phyloP scores from a whole-genome alignment of 2,888 invertebrate genomes.

The Abrostola tripartita region DNA sequence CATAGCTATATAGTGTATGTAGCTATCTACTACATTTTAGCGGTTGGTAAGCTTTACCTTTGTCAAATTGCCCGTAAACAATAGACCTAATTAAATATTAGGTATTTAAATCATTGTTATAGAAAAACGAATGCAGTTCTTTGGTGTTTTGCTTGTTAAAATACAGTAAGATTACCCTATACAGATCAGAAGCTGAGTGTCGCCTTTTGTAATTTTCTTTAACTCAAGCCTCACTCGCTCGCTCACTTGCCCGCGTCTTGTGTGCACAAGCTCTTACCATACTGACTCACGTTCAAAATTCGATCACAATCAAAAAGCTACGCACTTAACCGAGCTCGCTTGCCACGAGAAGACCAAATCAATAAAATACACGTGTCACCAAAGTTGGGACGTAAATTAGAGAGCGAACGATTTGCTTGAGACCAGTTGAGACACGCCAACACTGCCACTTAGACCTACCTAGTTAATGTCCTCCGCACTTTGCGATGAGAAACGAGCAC shows the following conservation, averaged over 20 bases:
- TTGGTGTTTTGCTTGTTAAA: too few relatives aligned
- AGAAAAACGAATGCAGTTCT: too few relatives aligned
- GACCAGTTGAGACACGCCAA: conserved; percentile 60
- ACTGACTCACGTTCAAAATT: conserved; percentile 32
- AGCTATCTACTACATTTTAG: too few relatives aligned
- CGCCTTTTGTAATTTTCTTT: not conserved
- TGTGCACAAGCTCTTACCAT: conserved; percentile 15
- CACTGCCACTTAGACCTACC: conserved; percentile 57
- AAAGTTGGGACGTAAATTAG: conserved; percentile 70
- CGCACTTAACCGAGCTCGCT: conserved; percentile 28
- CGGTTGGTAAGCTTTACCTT: too few relatives aligned
- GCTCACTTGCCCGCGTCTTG: not conserved
- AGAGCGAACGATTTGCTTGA: conserved; percentile 60
- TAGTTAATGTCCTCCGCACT: conserved; percentile 67
- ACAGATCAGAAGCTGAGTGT: too few relatives aligned
- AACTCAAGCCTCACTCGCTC: not conserved
- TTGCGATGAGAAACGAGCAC: conserved; percentile 65
- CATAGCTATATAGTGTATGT: too few relatives aligned
- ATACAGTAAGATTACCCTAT: too few relatives aligned
- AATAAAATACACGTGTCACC: conserved; percentile 72
- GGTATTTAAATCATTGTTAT: too few relatives aligned
- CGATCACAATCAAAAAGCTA: conserved; percentile 49
- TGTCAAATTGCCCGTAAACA: too few relatives aligned
- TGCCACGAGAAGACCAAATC: conserved; percentile 61
- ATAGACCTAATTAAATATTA: too few relatives aligned